Base-by-base conservation (phyloP, 1,140 invertebrate genomes). In the Pseudachorutes palmiensis region DNA sequence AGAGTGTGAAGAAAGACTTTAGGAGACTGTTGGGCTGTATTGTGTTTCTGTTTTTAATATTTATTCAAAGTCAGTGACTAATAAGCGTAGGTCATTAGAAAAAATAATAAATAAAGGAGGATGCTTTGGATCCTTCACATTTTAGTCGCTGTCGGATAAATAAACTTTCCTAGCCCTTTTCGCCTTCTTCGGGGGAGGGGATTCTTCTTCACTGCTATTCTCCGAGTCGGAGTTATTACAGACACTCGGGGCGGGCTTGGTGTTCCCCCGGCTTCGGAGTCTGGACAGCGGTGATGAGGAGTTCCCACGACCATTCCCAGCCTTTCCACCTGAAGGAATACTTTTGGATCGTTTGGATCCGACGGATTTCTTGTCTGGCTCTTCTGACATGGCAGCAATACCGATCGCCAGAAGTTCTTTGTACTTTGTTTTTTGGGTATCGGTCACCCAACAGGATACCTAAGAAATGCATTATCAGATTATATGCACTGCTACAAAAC, bases 391-490 rank as follows among this genome's bases (percentile, higher is more conserved):
- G 68, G 91, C 91, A 70, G 92, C 87, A 78, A 94, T 93, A 5
- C 91, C 89, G 70, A 97, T 82, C 0, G 91, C 87, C 79, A 97
- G 91, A 65, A 98, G 81, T 76, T 96, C 91, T 77, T 88, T 88
- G 77, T 91, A 97, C 80, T 89, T 91, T 80, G 89, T 90, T 82
- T 93, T 87, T 74, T 89, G 83, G 65, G 84, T 84, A 77, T 95
- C 92, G 75, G 82, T 92, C 0, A 69, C 69, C 72, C 72, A 73
- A 62, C 64, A 67, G 65, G 70, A 69, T 59, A 73, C 68, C 71
- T 72, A 24, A 19, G 24, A 69, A 66, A 62, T 31, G 51, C 28
- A 5, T 55, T n/a, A 32, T 65, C 57, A 9, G 26, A 24, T 24
- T 29, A 63, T 12, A 45, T 12, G 36, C 45, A 12, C 62, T 2